phyloP scores from a whole-genome alignment of 2,888 invertebrate species.

The Polydrusus cervinus region DNA sequence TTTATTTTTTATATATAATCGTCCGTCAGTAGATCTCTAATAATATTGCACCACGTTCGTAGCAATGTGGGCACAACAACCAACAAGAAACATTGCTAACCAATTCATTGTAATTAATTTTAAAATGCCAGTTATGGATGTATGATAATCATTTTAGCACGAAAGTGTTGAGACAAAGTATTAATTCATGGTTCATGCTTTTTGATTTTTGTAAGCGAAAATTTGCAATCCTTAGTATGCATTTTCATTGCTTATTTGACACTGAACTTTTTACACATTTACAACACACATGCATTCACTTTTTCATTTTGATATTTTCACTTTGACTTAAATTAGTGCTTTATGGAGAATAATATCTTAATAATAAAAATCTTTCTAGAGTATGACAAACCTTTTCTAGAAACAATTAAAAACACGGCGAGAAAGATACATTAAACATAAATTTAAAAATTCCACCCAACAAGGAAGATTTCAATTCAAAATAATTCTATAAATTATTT shows the following conservation, averaged over 20 bases:
- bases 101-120: constrained; percentile 18
- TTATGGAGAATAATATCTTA: no score
- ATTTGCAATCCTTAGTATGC: constrained; percentile 1
- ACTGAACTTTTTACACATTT: not conserved
- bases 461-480: no score
- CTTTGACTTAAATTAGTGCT: no score
- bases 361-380: no score
- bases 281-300: not conserved
- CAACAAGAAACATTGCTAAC: constrained; percentile 9
- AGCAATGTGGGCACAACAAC: constrained; percentile 21
- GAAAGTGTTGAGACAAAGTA: not conserved
- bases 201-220: not conserved
- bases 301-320: no score
- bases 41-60: constrained; percentile 18
- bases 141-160: not conserved
- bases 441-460: no score
- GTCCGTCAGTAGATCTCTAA: constrained; percentile 3
- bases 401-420: no score
- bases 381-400: no score
- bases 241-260: not conserved
- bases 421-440: no score
- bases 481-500: no score
- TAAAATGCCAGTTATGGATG: not conserved
- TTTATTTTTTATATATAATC: no score
- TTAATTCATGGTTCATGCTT: not conserved